Conservation (phyloP, 1,140 invertebrate species). For the Micrasema minimum region DNA sequence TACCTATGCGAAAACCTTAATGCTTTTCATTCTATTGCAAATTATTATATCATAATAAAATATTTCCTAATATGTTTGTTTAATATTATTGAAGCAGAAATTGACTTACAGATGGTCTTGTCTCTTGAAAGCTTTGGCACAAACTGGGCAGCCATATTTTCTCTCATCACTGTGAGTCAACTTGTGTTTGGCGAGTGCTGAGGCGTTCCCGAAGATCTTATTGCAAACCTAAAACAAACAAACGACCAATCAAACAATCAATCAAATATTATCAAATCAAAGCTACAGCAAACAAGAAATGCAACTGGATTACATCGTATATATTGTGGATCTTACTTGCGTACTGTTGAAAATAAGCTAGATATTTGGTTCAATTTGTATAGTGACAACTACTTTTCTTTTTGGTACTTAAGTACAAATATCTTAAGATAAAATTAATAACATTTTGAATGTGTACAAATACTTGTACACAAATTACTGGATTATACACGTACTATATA, state of each 20-base stretch:
- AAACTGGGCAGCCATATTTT: constrained; percentile 95
- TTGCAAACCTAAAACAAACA: constrained; percentile 80
- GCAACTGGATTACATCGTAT: background rate
- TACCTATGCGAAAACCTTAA: too few relatives aligned
- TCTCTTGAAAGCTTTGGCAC: constrained; percentile 97
- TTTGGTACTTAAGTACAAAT: too few relatives aligned
- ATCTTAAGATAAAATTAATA: too few relatives aligned
- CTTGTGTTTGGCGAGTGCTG: constrained; percentile 96
- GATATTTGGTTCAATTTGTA: background rate
- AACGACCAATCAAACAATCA: too few relatives aligned
- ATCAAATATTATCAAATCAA: background rate
- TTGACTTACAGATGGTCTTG: constrained; percentile 96
- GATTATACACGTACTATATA: too few relatives aligned
- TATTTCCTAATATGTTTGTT: too few relatives aligned
- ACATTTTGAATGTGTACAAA: too few relatives aligned
- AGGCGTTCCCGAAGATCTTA: constrained; percentile 97
- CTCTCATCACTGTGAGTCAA: constrained; percentile 97
- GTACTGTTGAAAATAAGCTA: background rate
- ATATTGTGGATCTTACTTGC: background rate
- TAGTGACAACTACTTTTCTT: background rate
- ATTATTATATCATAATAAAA: too few relatives aligned
- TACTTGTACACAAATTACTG: too few relatives aligned
- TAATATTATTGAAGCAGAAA: too few relatives aligned
- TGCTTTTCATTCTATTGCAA: too few relatives aligned
- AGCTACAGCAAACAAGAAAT: background rate